These are phyloP conservation scores for Aythya baeri DNA, from an alignment of 2,113 vertebrate species.

Conservation along the genomic window DNA sequence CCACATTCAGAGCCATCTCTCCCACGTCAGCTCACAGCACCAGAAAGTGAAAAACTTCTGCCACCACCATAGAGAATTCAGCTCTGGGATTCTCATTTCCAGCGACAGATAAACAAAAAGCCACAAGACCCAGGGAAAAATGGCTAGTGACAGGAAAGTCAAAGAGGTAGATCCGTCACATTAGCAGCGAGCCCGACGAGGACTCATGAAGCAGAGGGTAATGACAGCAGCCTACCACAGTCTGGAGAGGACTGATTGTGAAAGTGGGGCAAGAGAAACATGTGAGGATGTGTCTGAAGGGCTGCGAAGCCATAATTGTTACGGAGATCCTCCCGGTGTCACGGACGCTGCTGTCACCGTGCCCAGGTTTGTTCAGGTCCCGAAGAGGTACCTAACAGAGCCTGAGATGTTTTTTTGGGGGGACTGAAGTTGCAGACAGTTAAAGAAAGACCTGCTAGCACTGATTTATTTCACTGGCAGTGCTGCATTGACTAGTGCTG, in stretches of 20 bases:
- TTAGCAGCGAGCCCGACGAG: neutral
- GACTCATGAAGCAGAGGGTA: neutral
- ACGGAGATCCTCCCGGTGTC: neutral
- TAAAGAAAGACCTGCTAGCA: neutral
- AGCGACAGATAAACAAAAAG: neutral
- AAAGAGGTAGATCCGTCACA: neutral
- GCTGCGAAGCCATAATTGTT: neutral
- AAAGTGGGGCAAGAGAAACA: neutral
- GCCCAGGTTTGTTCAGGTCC: neutral
- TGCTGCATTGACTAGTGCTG: neutral
- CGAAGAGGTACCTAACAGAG: neutral
- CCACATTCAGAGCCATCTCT: neutral
- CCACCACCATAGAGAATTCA: neutral
- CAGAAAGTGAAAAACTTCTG: neutral
- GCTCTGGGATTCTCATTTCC: neutral
- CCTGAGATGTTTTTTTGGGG: neutral
- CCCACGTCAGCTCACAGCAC: neutral
- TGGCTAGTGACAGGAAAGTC: neutral
- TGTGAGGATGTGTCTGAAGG: neutral
- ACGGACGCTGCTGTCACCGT: fast-evolving
- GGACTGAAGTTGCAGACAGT: neutral
- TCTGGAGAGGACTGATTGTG: neutral
- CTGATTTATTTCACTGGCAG: neutral
- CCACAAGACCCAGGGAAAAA: neutral
- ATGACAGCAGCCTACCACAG: neutral